A percentile compares a stretch with the other conserved stretches of the same genome.
These are phyloP conservation scores for Vultur gryphus DNA, from an alignment of 2,797 vertebrate genomes.

Conservation along the genomic window DNA sequence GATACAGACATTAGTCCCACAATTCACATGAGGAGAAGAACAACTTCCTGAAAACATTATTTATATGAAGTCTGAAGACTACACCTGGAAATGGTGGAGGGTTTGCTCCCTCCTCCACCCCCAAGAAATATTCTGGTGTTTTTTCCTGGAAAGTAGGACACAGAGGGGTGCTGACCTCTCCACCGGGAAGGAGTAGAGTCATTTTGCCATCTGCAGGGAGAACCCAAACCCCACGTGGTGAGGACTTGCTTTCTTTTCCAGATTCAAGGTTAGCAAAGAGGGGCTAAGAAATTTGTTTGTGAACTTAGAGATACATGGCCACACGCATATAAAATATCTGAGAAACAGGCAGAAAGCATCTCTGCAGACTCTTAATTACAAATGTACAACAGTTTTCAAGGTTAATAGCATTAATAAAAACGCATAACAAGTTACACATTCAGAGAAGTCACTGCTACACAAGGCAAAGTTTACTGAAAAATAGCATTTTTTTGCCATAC, in stretches of 20 bases:
- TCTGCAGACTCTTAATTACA: background rate
- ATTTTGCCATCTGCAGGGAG: constrained; percentile 17
- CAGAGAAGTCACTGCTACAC: background rate
- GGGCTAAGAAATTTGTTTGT: background rate
- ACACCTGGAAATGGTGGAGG: background rate
- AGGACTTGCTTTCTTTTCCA: background rate
- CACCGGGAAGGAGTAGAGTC: background rate
- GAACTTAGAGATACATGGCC: background rate
- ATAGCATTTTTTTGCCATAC: background rate
- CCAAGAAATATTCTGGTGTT: background rate
- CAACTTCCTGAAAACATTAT: background rate
- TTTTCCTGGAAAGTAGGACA: background rate
- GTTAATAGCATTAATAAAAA: background rate
- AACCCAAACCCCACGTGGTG: background rate
- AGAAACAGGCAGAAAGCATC: background rate
- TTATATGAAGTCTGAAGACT: background rate
- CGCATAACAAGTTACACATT: background rate
- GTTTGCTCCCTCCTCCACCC: background rate
- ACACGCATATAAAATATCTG: background rate
- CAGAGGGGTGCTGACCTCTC: background rate
- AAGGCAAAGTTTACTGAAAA: background rate
- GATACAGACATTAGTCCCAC: background rate
- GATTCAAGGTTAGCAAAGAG: background rate
- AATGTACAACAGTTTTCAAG: background rate
- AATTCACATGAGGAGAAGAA: background rate